Conservation (phyloP, 1,140 invertebrate species). For the Ceratina japonica region DNA sequence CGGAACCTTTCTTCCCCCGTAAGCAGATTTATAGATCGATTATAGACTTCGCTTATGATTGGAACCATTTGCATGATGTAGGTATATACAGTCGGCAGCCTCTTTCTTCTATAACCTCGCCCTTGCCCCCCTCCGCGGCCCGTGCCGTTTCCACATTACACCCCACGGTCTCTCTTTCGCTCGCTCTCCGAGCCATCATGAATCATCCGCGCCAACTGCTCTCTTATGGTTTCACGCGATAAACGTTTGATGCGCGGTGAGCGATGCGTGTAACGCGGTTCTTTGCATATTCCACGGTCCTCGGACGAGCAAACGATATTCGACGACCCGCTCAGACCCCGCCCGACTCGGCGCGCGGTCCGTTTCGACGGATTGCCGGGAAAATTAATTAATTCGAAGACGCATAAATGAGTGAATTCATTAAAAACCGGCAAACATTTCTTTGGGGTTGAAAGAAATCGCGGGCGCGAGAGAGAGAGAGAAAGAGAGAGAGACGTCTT, state of each 20-base stretch:
- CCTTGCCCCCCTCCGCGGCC: neutral
- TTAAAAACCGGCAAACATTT: neutral
- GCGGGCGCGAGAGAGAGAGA: slow-evolving; percentile 37
- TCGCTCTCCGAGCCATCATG: slow-evolving; percentile 66
- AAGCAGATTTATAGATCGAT: slow-evolving; percentile 80
- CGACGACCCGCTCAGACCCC: slow-evolving; percentile 16
- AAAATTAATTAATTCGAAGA: neutral
- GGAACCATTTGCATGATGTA: slow-evolving; percentile 79
- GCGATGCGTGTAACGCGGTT: slow-evolving; percentile 72
- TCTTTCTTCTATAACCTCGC: slow-evolving; percentile 35
- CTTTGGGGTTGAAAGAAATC: slow-evolving; percentile 18
- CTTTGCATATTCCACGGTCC: slow-evolving; percentile 70
- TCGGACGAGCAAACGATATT: slow-evolving; percentile 32
- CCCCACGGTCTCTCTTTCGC: slow-evolving; percentile 42
- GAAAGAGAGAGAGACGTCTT: slow-evolving; percentile 52
- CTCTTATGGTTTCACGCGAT: slow-evolving; percentile 75
- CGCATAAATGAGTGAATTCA: neutral
- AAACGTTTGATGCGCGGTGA: slow-evolving; percentile 74
- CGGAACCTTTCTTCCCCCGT: slow-evolving; percentile 68
- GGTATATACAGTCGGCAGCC: slow-evolving; percentile 64
- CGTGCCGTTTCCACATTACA: slow-evolving; percentile 38
- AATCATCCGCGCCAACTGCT: slow-evolving; percentile 77
- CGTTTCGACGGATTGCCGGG: too few relatives aligned
- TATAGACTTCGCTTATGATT: slow-evolving; percentile 79
- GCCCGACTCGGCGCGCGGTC: neutral